A percentile compares a stretch with the other conserved stretches of the same genome.
These are phyloP conservation scores for Hybos culiciformis DNA, from an alignment of 2,888 invertebrate genomes.

Conservation along the genomic window DNA sequence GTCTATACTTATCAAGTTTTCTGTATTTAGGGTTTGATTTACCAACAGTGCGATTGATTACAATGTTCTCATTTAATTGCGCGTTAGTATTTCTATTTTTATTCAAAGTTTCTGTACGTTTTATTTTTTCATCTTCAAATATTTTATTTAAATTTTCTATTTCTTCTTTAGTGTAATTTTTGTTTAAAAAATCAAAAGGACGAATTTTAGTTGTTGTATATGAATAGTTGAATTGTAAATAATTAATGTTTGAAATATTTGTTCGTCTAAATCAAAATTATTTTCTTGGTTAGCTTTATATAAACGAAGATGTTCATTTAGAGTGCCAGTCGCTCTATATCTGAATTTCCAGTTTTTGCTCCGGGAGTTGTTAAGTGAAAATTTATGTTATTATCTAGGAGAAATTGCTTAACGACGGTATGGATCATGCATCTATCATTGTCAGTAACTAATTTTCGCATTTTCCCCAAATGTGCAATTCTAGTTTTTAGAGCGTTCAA, in stretches of 20 bases:
- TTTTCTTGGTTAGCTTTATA: constrained; percentile 4
- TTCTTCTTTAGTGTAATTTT: neutral
- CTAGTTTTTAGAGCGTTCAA: constrained; percentile 1
- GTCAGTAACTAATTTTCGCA: neutral
- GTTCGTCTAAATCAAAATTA: neutral
- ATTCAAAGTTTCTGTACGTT: neutral
- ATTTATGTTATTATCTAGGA: constrained; percentile 4
- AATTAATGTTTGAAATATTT: neutral
- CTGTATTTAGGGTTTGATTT: neutral
- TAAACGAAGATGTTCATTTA: constrained; percentile 11
- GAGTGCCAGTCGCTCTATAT: constrained; percentile 8
- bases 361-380: constrained; percentile 7
- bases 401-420: constrained; percentile 2
- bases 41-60: neutral
- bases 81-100: neutral
- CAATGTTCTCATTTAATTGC: neutral
- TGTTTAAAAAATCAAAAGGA: neutral
- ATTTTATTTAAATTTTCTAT: neutral
- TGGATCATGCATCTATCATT: constrained; percentile 3
- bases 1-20: neutral
- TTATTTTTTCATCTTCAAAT: constrained; percentile 1
- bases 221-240: constrained; percentile 2
- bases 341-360: constrained; percentile 10
- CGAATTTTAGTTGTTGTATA: neutral
- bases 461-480: constrained; percentile 5